Base-by-base conservation (phyloP, 2,797 vertebrate genomes). In the Sitta carolinensis region DNA sequence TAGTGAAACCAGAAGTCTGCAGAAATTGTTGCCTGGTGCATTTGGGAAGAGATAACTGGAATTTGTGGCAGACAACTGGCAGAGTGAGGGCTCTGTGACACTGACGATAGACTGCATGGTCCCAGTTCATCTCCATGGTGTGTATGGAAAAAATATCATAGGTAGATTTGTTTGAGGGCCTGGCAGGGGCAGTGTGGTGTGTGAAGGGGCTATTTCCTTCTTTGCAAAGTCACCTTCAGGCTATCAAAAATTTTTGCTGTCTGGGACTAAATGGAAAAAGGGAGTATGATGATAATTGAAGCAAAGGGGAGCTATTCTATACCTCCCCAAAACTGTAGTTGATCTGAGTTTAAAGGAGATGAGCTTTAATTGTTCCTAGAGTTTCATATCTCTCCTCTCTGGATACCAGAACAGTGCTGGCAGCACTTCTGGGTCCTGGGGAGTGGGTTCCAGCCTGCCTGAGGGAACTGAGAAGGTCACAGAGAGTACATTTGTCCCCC, bases 111-210 rank as follows among this genome's bases (percentile, higher is more conserved):
- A 45, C 63, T 38, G 0, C 61, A 13, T 16, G 48, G 84, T 87
- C 50, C 70, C 34, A 29, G 63, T 50, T 76, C 68, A 66, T 40
- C 50, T 78, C n/a, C 1, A 1, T 38, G 20, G 30, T 22, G 16
- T 51, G 23, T 47, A 36, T 36, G 32, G n/a, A 52, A 30, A 91
- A 72, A 27, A 78, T 48, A n/a, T 78, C 22, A 9, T 20, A 22
- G 51, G 27, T n/a, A 58, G 26, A 22, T 74, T 70, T 88, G n/a
- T 20, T 17, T 4, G 3, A 70, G 34, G 19, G 63, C 64, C 63
- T 73, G 36, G 22, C 25, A 67, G 66, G 25, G 12, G 23, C 3
- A 0, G 0, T 62, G 21, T 3, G 3, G 10, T 3, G 0, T 29
- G 22, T 64, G 59, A 82, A 63, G 30, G 32, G n/a, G 27, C 2